phyloP scores from a whole-genome alignment of 2,888 invertebrate species.

The Ormyrus nitidulus region DNA sequence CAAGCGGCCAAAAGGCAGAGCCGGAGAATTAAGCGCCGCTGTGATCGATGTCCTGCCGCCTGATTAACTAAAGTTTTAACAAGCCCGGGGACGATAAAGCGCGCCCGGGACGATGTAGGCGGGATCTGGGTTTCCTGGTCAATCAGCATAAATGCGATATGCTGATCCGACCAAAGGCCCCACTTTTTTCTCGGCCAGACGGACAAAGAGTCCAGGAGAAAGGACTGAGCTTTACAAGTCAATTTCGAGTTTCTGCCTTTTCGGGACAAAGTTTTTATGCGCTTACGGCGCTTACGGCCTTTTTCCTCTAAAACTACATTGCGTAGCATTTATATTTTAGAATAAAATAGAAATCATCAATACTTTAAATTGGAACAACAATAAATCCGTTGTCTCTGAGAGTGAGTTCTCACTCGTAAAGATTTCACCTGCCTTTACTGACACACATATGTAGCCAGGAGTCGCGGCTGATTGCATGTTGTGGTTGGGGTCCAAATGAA shows the following conservation, averaged over 20 bases:
- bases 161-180: slow-evolving; percentile 43
- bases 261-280: neutral
- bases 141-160: slow-evolving; percentile 67
- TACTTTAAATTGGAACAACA: too few relatives aligned
- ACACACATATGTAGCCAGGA: neutral
- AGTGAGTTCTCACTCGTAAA: too few relatives aligned
- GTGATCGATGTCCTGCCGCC: slow-evolving; percentile 72
- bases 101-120: slow-evolving; percentile 66
- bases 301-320: too few relatives aligned
- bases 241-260: slow-evolving; percentile 53
- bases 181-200: slow-evolving; percentile 54
- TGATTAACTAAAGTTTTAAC: slow-evolving; percentile 75
- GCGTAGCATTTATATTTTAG: too few relatives aligned
- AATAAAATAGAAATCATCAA: too few relatives aligned
- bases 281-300: neutral
- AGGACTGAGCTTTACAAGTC: slow-evolving; percentile 66
- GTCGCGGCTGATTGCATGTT: slow-evolving; percentile 45
- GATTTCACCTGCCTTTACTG: too few relatives aligned
- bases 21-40: slow-evolving; percentile 69
- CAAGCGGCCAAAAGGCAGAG: slow-evolving; percentile 10
- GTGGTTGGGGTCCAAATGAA: slow-evolving; percentile 30
- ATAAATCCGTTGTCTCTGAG: too few relatives aligned
- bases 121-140: slow-evolving; percentile 61
- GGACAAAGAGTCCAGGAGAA: slow-evolving; percentile 35
- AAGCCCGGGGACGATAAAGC: slow-evolving; percentile 62